Percentiles rank a stretch among this genome's conserved stretches.
phyloP scores from a whole-genome alignment of 2,113 vertebrate genomes.

The Coracopsis vasa region DNA sequence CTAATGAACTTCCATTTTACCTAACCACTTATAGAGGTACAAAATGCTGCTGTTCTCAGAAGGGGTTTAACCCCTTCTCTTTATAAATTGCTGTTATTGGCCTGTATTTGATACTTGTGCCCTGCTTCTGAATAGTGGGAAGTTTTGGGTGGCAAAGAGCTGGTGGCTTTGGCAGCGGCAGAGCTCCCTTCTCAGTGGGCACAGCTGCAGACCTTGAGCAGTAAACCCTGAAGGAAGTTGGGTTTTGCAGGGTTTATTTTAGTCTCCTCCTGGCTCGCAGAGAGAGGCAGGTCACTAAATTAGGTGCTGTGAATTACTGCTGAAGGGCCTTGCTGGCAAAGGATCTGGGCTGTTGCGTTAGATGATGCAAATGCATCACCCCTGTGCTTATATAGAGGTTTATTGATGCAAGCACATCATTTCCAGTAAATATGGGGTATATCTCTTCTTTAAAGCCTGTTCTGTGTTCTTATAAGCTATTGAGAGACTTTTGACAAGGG shows the following conservation, averaged over 20 bases:
- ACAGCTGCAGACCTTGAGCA: not conserved
- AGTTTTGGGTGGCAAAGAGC: not conserved
- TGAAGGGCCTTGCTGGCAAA: not conserved
- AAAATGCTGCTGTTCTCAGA: not conserved
- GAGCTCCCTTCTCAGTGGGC: not conserved
- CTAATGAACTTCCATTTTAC: not conserved
- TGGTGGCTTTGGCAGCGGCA: not conserved
- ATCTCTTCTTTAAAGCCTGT: not conserved
- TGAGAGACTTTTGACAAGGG: not conserved
- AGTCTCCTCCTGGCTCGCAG: not conserved
- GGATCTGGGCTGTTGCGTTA: not conserved
- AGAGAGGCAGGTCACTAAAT: not conserved
- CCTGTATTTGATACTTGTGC: no score
- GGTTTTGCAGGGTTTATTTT: not conserved
- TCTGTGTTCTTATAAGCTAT: not conserved
- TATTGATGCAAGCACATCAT: not conserved
- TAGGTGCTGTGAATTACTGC: not conserved
- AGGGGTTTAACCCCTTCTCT: not conserved
- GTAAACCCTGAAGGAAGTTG: not conserved
- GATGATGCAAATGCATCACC: not conserved
- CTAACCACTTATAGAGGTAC: rapidly evolving
- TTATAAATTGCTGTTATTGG: not conserved
- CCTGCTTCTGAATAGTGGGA: not conserved
- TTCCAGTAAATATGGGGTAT: not conserved
- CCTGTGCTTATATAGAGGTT: not conserved